Evolutionary conservation across 2,888 invertebrate genomes (phyloP).

Genomic region (Notodonta dromedarius): DNA sequence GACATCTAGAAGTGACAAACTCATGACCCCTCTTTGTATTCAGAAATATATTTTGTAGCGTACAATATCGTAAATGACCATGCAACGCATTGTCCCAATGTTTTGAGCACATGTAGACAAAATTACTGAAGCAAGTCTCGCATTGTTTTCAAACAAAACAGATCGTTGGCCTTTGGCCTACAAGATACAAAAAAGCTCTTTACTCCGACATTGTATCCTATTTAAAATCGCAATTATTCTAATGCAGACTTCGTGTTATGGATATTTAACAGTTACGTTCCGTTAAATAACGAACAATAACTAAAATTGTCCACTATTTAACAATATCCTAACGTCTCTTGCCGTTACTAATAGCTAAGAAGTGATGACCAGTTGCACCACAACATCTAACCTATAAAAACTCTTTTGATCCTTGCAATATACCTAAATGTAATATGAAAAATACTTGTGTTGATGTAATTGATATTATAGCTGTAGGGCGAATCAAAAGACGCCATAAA

Average conservation of each 20-base stretch:
- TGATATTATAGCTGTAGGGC: no score
- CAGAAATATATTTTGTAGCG: no score
- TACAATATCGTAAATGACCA: neutral
- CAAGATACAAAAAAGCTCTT: conserved; percentile 1
- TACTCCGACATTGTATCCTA: neutral
- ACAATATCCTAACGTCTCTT: no score
- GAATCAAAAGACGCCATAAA: no score
- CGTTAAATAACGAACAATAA: neutral
- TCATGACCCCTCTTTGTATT: no score
- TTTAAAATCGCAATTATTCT: conserved; percentile 3
- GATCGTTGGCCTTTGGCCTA: conserved; percentile 8
- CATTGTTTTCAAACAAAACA: conserved; percentile 3
- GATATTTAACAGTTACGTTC: neutral
- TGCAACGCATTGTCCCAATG: neutral
- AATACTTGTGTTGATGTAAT: no score
- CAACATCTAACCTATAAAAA: no score
- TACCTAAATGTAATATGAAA: no score
- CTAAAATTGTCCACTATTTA: neutral
- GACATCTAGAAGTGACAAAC: no score
- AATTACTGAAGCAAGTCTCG: neutral
- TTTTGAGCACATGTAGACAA: neutral
- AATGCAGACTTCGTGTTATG: conserved; percentile 1
- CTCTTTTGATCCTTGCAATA: no score
- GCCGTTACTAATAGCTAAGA: no score
- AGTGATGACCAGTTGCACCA: no score